phyloP scores from a whole-genome alignment of 1,140 invertebrate genomes.

The Dinoponera quadriceps region DNA sequence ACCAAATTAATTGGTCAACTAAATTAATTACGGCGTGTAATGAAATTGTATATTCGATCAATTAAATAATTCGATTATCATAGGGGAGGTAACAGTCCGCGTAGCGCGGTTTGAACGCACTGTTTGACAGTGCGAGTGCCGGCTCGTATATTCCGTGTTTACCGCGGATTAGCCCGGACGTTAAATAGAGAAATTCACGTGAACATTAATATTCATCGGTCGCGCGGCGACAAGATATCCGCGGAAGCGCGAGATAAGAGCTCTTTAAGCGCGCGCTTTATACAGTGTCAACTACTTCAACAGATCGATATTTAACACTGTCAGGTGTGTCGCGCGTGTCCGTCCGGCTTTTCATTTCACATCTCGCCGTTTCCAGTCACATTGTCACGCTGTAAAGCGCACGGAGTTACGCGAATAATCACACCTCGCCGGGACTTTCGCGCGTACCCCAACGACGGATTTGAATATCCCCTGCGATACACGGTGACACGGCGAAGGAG shows the following conservation, averaged over 20 bases:
- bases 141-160: slow-evolving; percentile 24
- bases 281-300: background rate
- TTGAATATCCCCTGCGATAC: background rate
- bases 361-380: too few relatives aligned
- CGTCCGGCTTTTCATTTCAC: too few relatives aligned
- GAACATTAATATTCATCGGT: slow-evolving; percentile 32
- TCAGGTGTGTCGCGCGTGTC: too few relatives aligned
- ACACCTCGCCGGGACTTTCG: too few relatives aligned
- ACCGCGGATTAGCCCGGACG: slow-evolving; percentile 17
- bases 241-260: background rate
- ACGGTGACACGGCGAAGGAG: background rate
- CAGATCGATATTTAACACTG: slow-evolving; percentile 2
- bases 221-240: background rate
- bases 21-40: slow-evolving; percentile 46
- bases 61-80: slow-evolving; percentile 60
- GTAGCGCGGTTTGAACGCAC: slow-evolving; percentile 37
- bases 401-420: too few relatives aligned
- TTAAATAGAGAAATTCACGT: slow-evolving; percentile 51
- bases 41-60: slow-evolving; percentile 50
- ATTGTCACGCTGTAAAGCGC: too few relatives aligned
- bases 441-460: background rate
- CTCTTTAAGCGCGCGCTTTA: background rate
- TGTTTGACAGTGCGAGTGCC: slow-evolving; percentile 2
- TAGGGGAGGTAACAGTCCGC: slow-evolving; percentile 50
- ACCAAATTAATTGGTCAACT: slow-evolving; percentile 54